A percentile compares a stretch with the other conserved stretches of the same genome.
phyloP scores from a whole-genome alignment of 2,113 vertebrate genomes.

The Chroicocephalus ridibundus region DNA sequence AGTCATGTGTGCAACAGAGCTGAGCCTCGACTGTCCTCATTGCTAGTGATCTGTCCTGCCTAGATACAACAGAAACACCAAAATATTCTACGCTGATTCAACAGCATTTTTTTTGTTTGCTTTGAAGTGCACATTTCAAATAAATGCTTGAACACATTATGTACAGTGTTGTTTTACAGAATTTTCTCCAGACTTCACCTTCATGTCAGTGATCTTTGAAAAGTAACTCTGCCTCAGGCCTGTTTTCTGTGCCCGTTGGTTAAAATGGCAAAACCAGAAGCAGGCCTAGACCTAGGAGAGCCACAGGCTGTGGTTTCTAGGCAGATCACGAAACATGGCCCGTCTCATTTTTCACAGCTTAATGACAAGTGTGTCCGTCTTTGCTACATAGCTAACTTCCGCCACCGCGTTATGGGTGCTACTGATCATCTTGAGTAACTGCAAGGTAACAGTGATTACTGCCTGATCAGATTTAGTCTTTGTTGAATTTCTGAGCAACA shows the following conservation, averaged over 20 bases:
- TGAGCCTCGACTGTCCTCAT: fast-evolving
- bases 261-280: not conserved
- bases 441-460: not conserved
- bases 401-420: not conserved
- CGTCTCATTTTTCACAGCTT: not conserved
- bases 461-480: not conserved
- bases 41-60: not conserved
- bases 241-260: not conserved
- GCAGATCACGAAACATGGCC: fast-evolving
- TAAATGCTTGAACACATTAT: not conserved
- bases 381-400: not conserved
- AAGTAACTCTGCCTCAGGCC: not conserved
- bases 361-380: not conserved
- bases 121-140: not conserved
- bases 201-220: not conserved
- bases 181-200: not conserved
- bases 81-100: fast-evolving
- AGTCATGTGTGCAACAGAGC: fast-evolving
- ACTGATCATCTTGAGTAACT: not conserved
- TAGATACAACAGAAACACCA: not conserved
- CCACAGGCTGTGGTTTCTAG: not conserved
- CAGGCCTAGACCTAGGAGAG: not conserved
- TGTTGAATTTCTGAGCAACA: not conserved
- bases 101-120: not conserved
- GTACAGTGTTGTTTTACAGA: not conserved